Percentiles rank a stretch among this genome's conserved stretches.
Conservation (phyloP, 2,888 invertebrate species). For the Ectemnius cavifrons region DNA sequence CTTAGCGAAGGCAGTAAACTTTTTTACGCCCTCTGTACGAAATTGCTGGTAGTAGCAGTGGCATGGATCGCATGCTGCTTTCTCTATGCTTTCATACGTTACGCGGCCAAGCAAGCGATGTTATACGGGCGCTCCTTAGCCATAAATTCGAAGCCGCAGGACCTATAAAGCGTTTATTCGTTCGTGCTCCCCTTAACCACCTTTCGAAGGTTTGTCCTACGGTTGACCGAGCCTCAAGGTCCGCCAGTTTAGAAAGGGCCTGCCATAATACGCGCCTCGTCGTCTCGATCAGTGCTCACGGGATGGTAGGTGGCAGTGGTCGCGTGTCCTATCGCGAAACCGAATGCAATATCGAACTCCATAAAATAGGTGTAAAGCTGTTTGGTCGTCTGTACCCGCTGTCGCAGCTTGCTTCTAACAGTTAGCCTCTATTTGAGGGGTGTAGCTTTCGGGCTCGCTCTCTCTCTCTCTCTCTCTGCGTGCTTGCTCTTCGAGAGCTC, state of each 20-base stretch:
- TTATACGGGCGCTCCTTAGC: conserved; percentile 34
- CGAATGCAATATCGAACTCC: conserved; percentile 71
- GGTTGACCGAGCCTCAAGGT: conserved; percentile 27
- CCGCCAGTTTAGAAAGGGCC: conserved; percentile 48
- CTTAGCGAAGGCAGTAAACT: neutral
- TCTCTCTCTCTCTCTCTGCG: no score
- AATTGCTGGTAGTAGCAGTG: neutral
- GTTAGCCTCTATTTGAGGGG: conserved; percentile 52
- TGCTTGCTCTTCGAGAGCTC: conserved; percentile 18
- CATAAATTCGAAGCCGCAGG: conserved; percentile 47
- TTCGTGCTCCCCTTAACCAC: conserved; percentile 47
- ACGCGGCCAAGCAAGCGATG: neutral
- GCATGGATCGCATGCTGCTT: conserved; percentile 5
- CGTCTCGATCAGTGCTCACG: conserved; percentile 41
- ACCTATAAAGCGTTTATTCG: conserved; percentile 53
- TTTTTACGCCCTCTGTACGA: neutral
- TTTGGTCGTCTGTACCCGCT: conserved; percentile 62
- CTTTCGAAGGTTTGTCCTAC: conserved; percentile 41
- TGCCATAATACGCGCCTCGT: conserved; percentile 30
- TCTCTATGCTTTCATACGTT: conserved; percentile 8
- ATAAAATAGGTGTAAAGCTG: conserved; percentile 73
- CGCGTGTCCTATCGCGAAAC: conserved; percentile 70
- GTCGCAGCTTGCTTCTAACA: conserved; percentile 39
- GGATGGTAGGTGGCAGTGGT: conserved; percentile 13
- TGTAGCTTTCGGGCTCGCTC: conserved; percentile 32